These are phyloP conservation scores for Rhinoptilus africanus DNA, from an alignment of 2,113 vertebrate species.

Conservation along the genomic window DNA sequence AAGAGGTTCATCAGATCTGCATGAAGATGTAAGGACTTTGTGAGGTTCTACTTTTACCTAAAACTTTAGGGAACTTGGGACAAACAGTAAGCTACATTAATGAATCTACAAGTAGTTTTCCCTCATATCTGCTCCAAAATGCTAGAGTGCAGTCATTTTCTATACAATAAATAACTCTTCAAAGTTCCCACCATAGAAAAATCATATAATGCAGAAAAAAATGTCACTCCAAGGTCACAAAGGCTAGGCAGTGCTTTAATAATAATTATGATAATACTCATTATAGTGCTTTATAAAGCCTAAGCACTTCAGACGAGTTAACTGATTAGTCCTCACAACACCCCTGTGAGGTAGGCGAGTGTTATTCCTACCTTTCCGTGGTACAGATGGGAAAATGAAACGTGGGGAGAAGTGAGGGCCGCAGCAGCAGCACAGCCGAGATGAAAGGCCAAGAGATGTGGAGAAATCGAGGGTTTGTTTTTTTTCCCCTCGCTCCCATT, in stretches of 20 bases:
- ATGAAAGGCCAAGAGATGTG: background rate
- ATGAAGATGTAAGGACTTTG: constrained; percentile 72
- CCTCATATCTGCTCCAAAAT: constrained; percentile 59
- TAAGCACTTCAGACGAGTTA: constrained; percentile 39
- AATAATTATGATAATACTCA: constrained; percentile 63
- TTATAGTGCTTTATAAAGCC: constrained; percentile 54
- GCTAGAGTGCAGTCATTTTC: constrained; percentile 69
- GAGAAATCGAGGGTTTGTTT: background rate
- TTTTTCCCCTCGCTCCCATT: accelerated
- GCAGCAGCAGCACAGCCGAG: background rate
- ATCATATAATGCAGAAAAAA: constrained; percentile 56
- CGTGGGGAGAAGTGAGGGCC: background rate
- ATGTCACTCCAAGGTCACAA: constrained; percentile 60
- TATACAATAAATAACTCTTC: constrained; percentile 79
- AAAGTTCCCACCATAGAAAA: constrained; percentile 55
- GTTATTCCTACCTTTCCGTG: constrained; percentile 7
- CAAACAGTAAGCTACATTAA: constrained; percentile 46
- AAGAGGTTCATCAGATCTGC: constrained; percentile 83
- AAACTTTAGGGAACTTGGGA: constrained; percentile 21
- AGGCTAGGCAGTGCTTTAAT: constrained; percentile 79
- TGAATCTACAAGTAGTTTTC: constrained; percentile 62
- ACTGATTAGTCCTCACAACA: constrained; percentile 18
- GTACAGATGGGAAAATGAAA: background rate
- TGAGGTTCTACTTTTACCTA: constrained; percentile 80
- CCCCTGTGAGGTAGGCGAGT: constrained; percentile 31